Percentiles rank a stretch among this genome's conserved stretches.
phyloP scores from a whole-genome alignment of 2,113 vertebrate species.

The Petrocephalus zakoni region DNA sequence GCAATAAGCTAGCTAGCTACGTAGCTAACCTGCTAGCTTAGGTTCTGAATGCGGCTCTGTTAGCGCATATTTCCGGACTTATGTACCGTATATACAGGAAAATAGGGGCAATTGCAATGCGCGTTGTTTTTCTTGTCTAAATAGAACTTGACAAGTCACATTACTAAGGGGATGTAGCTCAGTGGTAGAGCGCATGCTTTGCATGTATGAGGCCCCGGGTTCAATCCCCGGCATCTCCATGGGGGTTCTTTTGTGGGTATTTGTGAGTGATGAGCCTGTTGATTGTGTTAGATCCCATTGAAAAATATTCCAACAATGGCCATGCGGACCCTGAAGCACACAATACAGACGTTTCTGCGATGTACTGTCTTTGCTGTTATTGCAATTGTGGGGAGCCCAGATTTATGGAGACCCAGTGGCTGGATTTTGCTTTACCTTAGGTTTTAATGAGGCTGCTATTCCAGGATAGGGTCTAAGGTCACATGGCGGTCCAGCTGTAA shows the following conservation, averaged over 20 bases:
- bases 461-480: neutral
- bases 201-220: slow-evolving; percentile 35
- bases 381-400: neutral
- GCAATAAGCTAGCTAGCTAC: neutral
- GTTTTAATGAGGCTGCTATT: neutral
- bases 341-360: neutral
- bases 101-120: neutral
- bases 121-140: neutral
- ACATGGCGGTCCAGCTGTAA: neutral
- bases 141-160: accelerated
- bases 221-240: slow-evolving; percentile 34
- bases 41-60: neutral
- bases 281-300: neutral
- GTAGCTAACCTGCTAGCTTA: neutral
- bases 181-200: slow-evolving; percentile 37
- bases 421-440: neutral
- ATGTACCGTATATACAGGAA: neutral
- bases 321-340: neutral
- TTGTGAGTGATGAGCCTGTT: neutral
- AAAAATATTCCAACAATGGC: neutral
- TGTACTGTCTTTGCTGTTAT: neutral
- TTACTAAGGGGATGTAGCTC: slow-evolving; percentile 26
- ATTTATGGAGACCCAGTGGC: neutral
- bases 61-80: neutral
- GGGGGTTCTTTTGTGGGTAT: neutral